Base-by-base conservation (phyloP, 2,113 vertebrate species). In the Mionectes macconnelli region DNA sequence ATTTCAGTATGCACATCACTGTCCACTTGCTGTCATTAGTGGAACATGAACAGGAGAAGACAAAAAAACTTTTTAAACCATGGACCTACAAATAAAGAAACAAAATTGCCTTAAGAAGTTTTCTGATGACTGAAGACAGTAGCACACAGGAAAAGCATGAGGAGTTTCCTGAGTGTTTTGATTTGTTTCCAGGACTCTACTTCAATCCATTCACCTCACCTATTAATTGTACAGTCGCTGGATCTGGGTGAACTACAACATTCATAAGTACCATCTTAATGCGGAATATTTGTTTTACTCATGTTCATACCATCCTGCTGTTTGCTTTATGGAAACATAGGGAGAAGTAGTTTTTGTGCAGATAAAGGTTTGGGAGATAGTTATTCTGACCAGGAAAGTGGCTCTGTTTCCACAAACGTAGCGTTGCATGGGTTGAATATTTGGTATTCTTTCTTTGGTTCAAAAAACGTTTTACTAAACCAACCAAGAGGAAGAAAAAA, bases 1-100 rank as follows among this genome's bases (percentile, higher is more conserved):
- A 91, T 96, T 97, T 94, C 93, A 47, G 35, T 72, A 55, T 85
- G 97, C 85, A 97, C 93, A 96, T 93, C 93, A 97, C 50, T 75
- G 59, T 84, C 96, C 66, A 75, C 84, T 94, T 89, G 40, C 22
- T 91, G 73, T 53, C 66, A 31, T 85, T 56, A 84, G 50, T 49
- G 14, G 30, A 79, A 74, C 28, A 78, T 1, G 1, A 47, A 6
- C 64, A 86, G 57, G 10, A 76, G 89, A 75, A 33, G 33, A 31
- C 25, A 30, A 67, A 59, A 50, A 45, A 63, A 70, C 9, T 59
- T 60, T 92, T 35, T 31, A 76, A 78, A 57, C 20, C 60, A 47
- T 4, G 35, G 28, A n/a, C 9, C 12, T 67, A 42, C 9, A 56
- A 67, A 62, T 40, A 44, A 68, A 60, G 35, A 44, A 80, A 57